Base-by-base conservation (phyloP, 1,140 invertebrate genomes). In the Saccostrea cuccullata region DNA sequence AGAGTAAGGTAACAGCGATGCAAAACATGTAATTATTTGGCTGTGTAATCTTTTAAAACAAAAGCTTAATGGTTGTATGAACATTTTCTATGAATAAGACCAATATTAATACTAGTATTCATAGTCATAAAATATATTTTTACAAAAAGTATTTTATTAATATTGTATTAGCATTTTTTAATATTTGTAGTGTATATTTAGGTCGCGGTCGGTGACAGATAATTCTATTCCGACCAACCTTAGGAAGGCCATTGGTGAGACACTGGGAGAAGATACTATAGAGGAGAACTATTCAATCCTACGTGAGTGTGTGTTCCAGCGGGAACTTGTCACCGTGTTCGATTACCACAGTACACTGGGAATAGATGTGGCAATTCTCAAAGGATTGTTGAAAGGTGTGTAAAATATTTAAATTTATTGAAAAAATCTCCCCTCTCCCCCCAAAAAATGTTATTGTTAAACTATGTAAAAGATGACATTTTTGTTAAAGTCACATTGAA, bases 301-400 rank as follows among this genome's bases (percentile, higher is more conserved):
- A 9, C 26, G 70, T 26, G 70, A 77, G 13, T 77, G 70, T 36
- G 70, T 77, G 6, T 12, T 30, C 11, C 9, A 92, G 17, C 86
- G 85, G 23, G 90, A 94, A 87, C 89, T 93, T 8, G 87, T 94
- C 5, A 93, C 92, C 17, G 93, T 94, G 9, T 94, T 93, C 70
- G 93, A 94, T 55, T 83, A 92, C 20, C 86, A 84, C 12, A 90
- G 88, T 30, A 91, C 85, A n/a, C 86, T 87, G 56, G 93, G 92
- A 82, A 92, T 95, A 12, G 94, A 95, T 82, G 84, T 94, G 26
- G 94, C 94, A 13, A 94, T 95, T 47, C 86, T 95, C 12, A 92
- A 93, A 86, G 92, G 94, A 70, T 89, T 95, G 3, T 88, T 95
- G 13, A 95, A 94, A 93, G 94, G 94, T 93, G 73, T 88, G 87